Evolutionary conservation across 2,113 vertebrate species (phyloP), one percentile per base, ranked within the genome.

Genomic region (Lampris incognitus): DNA sequence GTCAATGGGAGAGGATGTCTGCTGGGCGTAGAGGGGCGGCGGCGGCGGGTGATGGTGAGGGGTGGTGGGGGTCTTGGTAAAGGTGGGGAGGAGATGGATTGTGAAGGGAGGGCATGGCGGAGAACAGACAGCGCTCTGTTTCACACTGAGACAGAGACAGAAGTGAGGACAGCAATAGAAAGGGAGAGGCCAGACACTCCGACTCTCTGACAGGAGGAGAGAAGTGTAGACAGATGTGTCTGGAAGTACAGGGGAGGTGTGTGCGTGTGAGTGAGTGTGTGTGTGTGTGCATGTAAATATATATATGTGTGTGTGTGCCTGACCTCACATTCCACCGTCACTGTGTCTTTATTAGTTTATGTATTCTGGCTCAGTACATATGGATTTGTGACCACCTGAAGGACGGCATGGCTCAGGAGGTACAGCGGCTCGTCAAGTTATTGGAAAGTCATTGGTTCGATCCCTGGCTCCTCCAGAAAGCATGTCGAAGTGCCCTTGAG

Each of bases 51-150:
- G 54, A 55, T 78, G 57, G 46, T 57, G 24, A 10, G 4, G 55
- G 66, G 24, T 65, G 49, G 65, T 24, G 24, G 24, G 24, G 24
- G 24, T 24, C 24, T 24, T 24, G 24, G 24, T 24, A 24, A 24
- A 24, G 24, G 24, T 24, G 63, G 24, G 6, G 54, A 62, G 72
- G 37, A 60, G 49, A 80, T 76, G 54, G 11, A 55, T 66, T 13
- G 54, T 39, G 65, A 46, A 66, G 51, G 57, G 60, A 46, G 74
- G 75, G 68, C 76, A 79, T 49, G 66, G 57, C 40, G 71, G 55
- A 62, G 51, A 82, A 85, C 84, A 91, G 76, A 37, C 42, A 1
- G 9, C 2, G n/a, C 72, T 85, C 70, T 88, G 87, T 87, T 24
- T 84, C 73, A 24, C 11, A n/a, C 66, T 36, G 62, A 79, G 41